These are phyloP conservation scores for Plebejus anna DNA, from an alignment of 2,888 invertebrate species.

Conservation along the genomic window DNA sequence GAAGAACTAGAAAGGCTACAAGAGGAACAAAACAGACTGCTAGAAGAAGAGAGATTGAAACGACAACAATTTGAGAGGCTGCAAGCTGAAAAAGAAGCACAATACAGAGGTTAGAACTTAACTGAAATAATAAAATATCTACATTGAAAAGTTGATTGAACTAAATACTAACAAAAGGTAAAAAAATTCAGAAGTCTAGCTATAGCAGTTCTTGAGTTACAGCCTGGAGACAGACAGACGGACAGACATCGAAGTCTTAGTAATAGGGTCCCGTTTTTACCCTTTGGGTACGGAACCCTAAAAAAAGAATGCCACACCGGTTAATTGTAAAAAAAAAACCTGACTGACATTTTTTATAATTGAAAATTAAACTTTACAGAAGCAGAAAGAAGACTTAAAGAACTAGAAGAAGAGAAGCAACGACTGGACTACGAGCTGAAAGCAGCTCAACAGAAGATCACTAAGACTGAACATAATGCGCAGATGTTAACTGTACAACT, in stretches of 20 bases:
- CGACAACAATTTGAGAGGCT: constrained; percentile 86
- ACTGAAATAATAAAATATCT: too few relatives aligned
- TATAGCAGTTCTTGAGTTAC: too few relatives aligned
- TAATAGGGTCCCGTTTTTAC: too few relatives aligned
- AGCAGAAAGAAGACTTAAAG: constrained; percentile 84
- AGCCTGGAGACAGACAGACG: too few relatives aligned
- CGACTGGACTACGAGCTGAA: constrained; percentile 85
- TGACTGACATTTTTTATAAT: too few relatives aligned
- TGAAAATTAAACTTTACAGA: constrained; percentile 60
- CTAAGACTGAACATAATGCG: constrained; percentile 81
- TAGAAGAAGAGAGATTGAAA: constrained; percentile 87
- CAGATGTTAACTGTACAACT: constrained; percentile 67
- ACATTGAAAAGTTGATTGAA: too few relatives aligned
- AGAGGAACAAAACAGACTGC: constrained; percentile 85
- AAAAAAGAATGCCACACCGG: too few relatives aligned
- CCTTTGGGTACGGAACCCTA: too few relatives aligned
- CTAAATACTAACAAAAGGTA: too few relatives aligned
- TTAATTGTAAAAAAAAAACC: too few relatives aligned
- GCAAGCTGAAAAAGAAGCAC: constrained; percentile 85
- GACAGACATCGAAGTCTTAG: too few relatives aligned
- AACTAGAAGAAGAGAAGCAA: constrained; percentile 85
- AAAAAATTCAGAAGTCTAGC: too few relatives aligned
- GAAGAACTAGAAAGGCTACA: constrained; percentile 90
- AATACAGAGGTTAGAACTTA: constrained; percentile 79
- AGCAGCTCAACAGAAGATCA: constrained; percentile 84